Conservation (phyloP, 2,113 vertebrate genomes). For the Tursiops truncatus region DNA sequence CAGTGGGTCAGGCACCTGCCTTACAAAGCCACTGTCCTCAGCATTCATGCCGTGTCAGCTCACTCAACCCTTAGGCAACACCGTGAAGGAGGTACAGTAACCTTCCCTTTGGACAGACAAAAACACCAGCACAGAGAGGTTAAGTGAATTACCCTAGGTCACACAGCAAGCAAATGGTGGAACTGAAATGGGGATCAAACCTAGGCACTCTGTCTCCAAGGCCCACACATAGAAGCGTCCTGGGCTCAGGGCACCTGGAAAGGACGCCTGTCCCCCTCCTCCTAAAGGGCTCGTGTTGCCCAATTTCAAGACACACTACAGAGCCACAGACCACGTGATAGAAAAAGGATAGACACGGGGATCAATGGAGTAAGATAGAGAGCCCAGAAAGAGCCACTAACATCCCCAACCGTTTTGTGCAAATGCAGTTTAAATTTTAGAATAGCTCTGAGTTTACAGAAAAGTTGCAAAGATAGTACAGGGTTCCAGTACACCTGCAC, state of each 20-base stretch:
- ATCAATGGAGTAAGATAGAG: accelerated
- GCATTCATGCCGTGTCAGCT: accelerated
- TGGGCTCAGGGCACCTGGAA: neutral
- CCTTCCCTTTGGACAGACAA: too few species aligned
- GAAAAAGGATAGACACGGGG: accelerated
- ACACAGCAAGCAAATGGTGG: accelerated
- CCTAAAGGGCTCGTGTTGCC: accelerated
- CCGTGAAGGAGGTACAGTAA: accelerated
- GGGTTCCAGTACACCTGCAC: accelerated
- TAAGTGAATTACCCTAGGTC: neutral
- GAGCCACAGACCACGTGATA: accelerated
- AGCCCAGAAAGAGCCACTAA: neutral
- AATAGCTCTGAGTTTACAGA: too few species aligned
- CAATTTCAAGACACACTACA: accelerated
- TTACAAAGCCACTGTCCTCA: neutral
- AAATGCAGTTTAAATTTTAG: accelerated
- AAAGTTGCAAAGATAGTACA: accelerated
- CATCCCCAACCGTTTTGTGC: neutral
- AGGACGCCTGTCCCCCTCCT: neutral
- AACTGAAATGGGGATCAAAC: accelerated
- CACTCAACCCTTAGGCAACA: accelerated
- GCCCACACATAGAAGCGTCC: too few species aligned
- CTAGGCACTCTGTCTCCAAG: accelerated
- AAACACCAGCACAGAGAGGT: neutral
- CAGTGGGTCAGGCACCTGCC: neutral